Conservation (phyloP, 1,140 invertebrate genomes). For the Melanaphis sacchari region DNA sequence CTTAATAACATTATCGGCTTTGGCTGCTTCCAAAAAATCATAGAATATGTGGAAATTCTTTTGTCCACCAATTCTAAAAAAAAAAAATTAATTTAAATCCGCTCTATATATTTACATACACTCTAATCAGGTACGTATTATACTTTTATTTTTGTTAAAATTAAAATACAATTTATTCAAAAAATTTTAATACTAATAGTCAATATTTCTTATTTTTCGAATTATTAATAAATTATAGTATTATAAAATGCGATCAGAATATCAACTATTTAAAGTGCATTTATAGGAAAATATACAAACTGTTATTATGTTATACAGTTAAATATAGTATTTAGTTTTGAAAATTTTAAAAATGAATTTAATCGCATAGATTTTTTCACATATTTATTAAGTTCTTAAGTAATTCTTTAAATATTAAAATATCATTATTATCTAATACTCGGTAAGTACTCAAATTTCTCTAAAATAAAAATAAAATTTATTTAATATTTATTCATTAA, state of each 20-base stretch:
- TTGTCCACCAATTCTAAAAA: conserved; percentile 66
- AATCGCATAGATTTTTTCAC: not conserved
- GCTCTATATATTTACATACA: not conserved
- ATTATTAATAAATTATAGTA: not conserved
- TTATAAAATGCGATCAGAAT: not conserved
- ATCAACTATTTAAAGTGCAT: too few species aligned
- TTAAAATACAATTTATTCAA: not conserved
- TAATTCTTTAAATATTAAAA: not conserved
- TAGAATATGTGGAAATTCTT: conserved; percentile 91
- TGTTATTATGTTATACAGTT: not conserved
- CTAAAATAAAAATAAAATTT: not conserved
- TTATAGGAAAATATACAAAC: not conserved
- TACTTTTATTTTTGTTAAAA: not conserved
- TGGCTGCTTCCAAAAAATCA: conserved; percentile 85
- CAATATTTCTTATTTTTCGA: not conserved
- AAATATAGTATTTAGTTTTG: not conserved
- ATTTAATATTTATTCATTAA: not conserved
- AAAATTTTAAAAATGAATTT: not conserved
- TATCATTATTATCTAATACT: not conserved
- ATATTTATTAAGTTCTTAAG: not conserved
- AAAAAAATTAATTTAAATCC: not conserved
- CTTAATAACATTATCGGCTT: conserved; percentile 69
- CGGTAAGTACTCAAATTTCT: not conserved
- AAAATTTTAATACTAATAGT: not conserved
- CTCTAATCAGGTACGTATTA: not conserved